Evolutionary conservation across 2,797 vertebrate species (phyloP), one percentile per base, ranked within the genome.

Genomic region (Chlorospingus flavigularis): DNA sequence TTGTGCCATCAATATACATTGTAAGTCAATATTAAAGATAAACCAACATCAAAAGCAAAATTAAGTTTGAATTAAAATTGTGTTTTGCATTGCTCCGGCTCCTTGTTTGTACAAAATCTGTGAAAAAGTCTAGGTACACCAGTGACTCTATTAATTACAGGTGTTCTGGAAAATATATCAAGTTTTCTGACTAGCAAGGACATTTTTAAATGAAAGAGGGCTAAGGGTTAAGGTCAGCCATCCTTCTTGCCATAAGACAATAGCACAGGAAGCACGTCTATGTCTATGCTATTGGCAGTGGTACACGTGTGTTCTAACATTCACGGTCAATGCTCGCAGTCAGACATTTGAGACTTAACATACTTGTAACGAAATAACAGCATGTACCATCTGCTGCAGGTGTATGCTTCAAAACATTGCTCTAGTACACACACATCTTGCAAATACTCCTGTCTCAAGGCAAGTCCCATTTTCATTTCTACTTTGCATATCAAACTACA

Each of bases 321-420:
- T 96, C 94, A 95, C 0, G 4, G 92, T 97, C 95, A 94, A 37
- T 83, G 87, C 79, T 94, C 91, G 68, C 30, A 65, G 65, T 70
- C 57, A 91, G 94, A 94, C 90, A 96, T 81, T 91, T 96, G 96
- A 92, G 92, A 96, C 76, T 95, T 94, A 91, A 95, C 95, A 91
- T 47, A 89, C 78, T 94, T 94, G 68, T 92, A 97, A 95, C 19
- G 94, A 97, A 96, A 95, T 86, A 92, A 74, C 80, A 90, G 39
- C 70, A 77, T 28, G 53, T 35, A 66, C 95, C 95, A 93, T 95
- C 97, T 98, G 96, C 68, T 95, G 78, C 92, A 96, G 85, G 90
- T 96, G 57, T 80, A 58, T 14, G 4, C 53, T 82, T 53, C 37
- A 87, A 93, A 91, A 82, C 74, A 89, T 63, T 78, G 26, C 84